Evolutionary conservation across 2,797 vertebrate species (phyloP).

Genomic region (Gouania willdenowi): DNA sequence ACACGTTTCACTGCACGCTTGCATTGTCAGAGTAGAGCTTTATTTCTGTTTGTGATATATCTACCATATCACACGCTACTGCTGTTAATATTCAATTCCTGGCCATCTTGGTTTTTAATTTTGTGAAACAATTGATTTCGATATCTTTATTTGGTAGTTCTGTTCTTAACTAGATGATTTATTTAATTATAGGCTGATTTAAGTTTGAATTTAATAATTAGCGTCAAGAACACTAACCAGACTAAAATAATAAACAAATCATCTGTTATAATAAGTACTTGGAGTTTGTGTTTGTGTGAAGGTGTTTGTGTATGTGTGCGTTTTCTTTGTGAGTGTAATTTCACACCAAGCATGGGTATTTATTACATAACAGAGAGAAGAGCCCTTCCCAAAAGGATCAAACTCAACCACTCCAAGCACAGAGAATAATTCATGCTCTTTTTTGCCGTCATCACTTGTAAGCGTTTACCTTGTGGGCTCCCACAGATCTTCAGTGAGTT

Average conservation of each 20-base stretch:
- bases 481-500: slow-evolving; percentile 30
- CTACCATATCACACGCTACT: no score
- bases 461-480: slow-evolving; percentile 25
- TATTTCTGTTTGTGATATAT: no score
- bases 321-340: slow-evolving; percentile 11
- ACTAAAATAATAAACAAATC: slow-evolving; percentile 1
- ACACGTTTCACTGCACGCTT: no score
- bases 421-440: slow-evolving; percentile 39
- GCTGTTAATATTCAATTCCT: no score
- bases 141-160: no score
- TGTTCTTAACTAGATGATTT: no score
- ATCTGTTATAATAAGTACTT: slow-evolving; percentile 2
- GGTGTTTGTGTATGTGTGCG: background rate
- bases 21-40: no score
- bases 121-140: no score
- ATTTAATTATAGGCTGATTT: no score
- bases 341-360: slow-evolving; percentile 1
- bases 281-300: background rate
- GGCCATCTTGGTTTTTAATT: no score
- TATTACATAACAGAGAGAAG: slow-evolving; percentile 24
- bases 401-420: slow-evolving; percentile 45
- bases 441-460: slow-evolving; percentile 31
- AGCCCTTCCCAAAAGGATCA: slow-evolving; percentile 40
- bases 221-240: no score
- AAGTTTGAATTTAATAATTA: no score